Base-by-base conservation (phyloP, 2,113 vertebrate genomes). In the Ramphastos sulfuratus region DNA sequence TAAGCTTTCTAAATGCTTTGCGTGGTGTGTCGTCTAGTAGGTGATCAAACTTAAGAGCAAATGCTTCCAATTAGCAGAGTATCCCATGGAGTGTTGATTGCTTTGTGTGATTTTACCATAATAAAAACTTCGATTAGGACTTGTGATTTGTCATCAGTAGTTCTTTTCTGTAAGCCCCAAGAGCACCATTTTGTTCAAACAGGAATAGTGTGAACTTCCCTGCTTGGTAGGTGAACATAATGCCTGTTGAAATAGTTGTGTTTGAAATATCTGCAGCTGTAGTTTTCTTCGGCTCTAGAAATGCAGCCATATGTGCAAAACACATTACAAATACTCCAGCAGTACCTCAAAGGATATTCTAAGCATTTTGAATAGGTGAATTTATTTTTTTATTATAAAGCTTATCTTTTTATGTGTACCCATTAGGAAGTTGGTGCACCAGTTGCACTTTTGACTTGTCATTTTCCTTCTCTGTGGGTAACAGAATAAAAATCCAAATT, bases 1-100 rank as follows among this genome's bases (percentile, higher is more conserved):
- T 99, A 94, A 73, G 85, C 44, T 87, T 93, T 78, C 31, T 14
- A 42, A 93, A 55, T 19, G 44, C 18, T 86, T 81, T 65, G 4
- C 12, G 2, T 33, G 6, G 46, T 4, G 37, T 86, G 20, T 87
- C 19, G 17, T 74, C 37, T 70, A 15, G 54, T 28, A 78, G 27
- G 11, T 71, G 46, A 77, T 85, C 30, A 56, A 42, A 66, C 25
- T 65, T 37, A 11, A 5, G 31, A 80, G 12, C 15, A 37, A 73
- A 0, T 37, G 27, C 54, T 85, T 7, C 71, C 27, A 69, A 25
- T 76, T 86, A 73, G n/a, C 13, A 4, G 63, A 74, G 33, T 71
- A 44, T 48, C 37, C 63, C 25, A 14, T 20, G 56, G 67, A 56
- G 52, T 33, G 19, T 70, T 82, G 58, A 42, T 78, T 37, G 79